Percentiles rank a stretch among this genome's conserved stretches.
These are phyloP conservation scores for Eumacrocentrus americanus DNA, from an alignment of 2,888 invertebrate species.

Conservation along the genomic window DNA sequence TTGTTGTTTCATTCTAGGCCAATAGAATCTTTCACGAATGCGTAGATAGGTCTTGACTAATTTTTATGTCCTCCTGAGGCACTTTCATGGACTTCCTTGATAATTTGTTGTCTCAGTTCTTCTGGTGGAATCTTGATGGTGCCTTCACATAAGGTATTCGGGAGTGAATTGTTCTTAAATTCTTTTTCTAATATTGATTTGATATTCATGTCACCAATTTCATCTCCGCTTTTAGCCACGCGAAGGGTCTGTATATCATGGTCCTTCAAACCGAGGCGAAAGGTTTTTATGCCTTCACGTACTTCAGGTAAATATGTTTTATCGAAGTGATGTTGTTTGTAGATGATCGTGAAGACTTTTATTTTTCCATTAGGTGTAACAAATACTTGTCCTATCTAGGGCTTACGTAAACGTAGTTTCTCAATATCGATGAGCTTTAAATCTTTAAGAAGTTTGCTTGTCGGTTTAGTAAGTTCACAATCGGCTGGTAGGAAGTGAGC, in stretches of 20 bases:
- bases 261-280: not conserved
- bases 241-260: not conserved
- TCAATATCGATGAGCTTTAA: not conserved
- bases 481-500: constrained; percentile 25
- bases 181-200: no score
- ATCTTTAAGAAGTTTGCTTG: constrained; percentile 5
- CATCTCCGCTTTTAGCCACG: not conserved
- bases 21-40: constrained; percentile 28
- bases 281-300: not conserved
- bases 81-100: constrained; percentile 30
- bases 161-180: not conserved
- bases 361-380: not conserved
- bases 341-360: not conserved
- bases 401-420: not conserved
- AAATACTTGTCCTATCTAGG: not conserved
- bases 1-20: no score
- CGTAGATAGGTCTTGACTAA: constrained; percentile 31
- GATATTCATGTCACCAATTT: not conserved
- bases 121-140: not conserved
- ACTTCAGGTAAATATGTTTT: not conserved
- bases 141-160: constrained; percentile 15
- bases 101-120: constrained; percentile 12
- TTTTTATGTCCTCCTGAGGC: constrained; percentile 37
- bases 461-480: not conserved
- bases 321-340: not conserved